Evolutionary conservation across 2,888 invertebrate species (phyloP).

Genomic region (Drosophila vallismaia): DNA sequence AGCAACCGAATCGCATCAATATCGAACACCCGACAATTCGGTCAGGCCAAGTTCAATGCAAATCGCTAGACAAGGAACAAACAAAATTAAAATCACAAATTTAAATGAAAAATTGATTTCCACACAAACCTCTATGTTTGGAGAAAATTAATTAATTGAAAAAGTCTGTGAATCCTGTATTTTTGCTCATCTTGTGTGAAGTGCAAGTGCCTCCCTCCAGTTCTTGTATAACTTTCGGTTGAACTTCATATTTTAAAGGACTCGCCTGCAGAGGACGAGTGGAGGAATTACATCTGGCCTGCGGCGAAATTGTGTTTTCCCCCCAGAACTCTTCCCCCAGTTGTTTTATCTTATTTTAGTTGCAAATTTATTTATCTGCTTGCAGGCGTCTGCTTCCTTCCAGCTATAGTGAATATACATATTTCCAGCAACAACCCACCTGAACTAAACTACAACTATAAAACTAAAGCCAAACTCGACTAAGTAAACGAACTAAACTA

Average conservation of each 20-base stretch:
- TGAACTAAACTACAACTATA: conserved; percentile 48
- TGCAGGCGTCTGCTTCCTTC: conserved; percentile 37
- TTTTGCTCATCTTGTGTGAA: conserved; percentile 4
- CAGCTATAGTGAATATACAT: conserved; percentile 5
- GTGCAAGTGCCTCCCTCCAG: conserved; percentile 28
- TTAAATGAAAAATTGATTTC: neutral
- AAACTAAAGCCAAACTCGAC: conserved; percentile 44
- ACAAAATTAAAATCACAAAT: conserved; percentile 11
- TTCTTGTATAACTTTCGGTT: conserved; percentile 42
- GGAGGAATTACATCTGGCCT: neutral
- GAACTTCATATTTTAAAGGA: conserved; percentile 20
- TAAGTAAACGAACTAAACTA: conserved; percentile 39
- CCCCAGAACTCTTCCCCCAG: neutral
- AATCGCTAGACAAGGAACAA: neutral
- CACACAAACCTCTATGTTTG: neutral
- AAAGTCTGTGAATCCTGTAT: neutral
- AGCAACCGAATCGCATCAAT: conserved; percentile 64
- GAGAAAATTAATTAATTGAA: neutral
- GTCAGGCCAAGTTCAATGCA: conserved; percentile 7
- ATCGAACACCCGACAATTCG: conserved; percentile 36
- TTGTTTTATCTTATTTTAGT: conserved; percentile 25
- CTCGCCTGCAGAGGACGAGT: conserved; percentile 4
- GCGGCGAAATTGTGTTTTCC: conserved; percentile 11
- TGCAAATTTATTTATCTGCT: conserved; percentile 35
- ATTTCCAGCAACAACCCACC: conserved; percentile 28